phyloP scores from a whole-genome alignment of 2,113 vertebrate genomes.

The Hydropotes inermis region DNA sequence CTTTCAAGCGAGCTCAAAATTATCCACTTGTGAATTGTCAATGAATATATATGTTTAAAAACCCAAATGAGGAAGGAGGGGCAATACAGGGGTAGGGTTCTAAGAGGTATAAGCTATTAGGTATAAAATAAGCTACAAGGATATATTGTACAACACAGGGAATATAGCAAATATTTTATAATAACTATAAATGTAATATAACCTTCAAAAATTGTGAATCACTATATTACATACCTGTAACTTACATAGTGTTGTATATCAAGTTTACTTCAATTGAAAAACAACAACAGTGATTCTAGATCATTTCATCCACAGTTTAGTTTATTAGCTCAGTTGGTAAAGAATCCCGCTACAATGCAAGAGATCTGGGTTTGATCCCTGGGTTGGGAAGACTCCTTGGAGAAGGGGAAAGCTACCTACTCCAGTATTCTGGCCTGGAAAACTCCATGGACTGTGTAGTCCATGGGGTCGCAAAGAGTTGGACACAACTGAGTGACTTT shows the following conservation, averaged over 20 bases:
- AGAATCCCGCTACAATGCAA: background rate
- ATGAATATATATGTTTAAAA: background rate
- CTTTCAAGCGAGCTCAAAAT: background rate
- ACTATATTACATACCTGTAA: background rate
- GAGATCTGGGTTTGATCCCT: background rate
- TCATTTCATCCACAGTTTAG: background rate
- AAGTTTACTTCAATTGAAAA: background rate
- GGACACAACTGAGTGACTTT: background rate
- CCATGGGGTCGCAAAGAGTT: background rate
- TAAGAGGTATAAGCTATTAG: background rate
- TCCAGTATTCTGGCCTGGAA: background rate
- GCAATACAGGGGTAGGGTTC: background rate
- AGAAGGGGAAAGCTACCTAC: background rate
- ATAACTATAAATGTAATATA: background rate
- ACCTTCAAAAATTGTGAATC: background rate
- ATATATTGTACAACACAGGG: background rate
- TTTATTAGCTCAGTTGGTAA: background rate
- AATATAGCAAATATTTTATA: background rate
- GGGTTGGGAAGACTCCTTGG: background rate
- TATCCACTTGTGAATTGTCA: background rate
- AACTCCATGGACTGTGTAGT: background rate
- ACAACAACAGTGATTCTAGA: background rate
- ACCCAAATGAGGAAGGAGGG: background rate
- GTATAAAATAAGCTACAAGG: background rate
- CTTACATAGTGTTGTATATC: background rate